These are phyloP conservation scores for Leucosticte australis DNA, from an alignment of 2,113 vertebrate species.

Conservation along the genomic window DNA sequence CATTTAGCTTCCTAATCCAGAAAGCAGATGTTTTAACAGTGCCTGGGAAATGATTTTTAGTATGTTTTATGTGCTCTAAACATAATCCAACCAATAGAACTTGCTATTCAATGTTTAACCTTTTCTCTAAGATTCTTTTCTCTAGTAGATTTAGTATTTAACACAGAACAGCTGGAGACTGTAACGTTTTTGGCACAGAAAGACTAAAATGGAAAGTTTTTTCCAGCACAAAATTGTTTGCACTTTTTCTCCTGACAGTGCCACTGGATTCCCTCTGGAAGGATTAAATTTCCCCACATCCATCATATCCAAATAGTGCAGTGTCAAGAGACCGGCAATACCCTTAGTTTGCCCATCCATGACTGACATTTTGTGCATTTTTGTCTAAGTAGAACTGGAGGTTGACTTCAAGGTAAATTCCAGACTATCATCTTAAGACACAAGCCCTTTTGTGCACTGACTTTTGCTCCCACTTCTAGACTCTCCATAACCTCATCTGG, in stretches of 20 bases:
- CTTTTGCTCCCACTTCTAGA: slow-evolving; percentile 34
- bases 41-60: slow-evolving; percentile 49
- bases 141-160: slow-evolving; percentile 48
- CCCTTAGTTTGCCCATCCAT: slow-evolving; percentile 80
- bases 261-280: slow-evolving; percentile 76
- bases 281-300: slow-evolving; percentile 88
- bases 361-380: slow-evolving; percentile 88
- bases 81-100: slow-evolving; percentile 9
- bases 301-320: slow-evolving; percentile 83
- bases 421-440: slow-evolving; percentile 82
- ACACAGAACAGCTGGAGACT: slow-evolving; percentile 65
- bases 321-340: slow-evolving; percentile 77
- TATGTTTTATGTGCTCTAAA: slow-evolving; percentile 27
- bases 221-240: slow-evolving; percentile 70
- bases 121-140: slow-evolving; percentile 35
- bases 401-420: slow-evolving; percentile 89
- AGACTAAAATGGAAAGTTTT: slow-evolving; percentile 17
- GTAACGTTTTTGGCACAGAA: slow-evolving; percentile 57
- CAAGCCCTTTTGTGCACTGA: slow-evolving; percentile 83
- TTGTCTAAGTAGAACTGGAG: slow-evolving; percentile 75
- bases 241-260: slow-evolving; percentile 70
- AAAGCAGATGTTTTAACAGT: slow-evolving; percentile 62
- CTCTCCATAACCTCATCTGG: slow-evolving; percentile 69
- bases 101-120: not conserved
- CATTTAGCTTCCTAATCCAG: slow-evolving; percentile 43